Evolutionary conservation across 2,888 invertebrate genomes (phyloP), one percentile per base, ranked within the genome.

Genomic region (Nephrotoma flavescens): DNA sequence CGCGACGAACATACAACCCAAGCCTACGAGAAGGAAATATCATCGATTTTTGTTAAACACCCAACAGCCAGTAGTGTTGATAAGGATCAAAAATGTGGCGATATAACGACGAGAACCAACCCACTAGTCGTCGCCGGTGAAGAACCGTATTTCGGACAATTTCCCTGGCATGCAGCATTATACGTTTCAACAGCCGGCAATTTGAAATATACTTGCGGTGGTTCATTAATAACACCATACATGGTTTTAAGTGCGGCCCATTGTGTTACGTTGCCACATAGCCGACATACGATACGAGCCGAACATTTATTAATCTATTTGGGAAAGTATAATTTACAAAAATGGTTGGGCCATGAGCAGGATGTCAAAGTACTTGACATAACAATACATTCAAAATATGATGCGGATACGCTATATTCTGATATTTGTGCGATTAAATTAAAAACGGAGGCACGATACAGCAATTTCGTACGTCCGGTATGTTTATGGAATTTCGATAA

Each of bases 161-260:
- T 92, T 92, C 92, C 92, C 0, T 92, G 92, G 92, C 92, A 92
- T 88, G 90, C 89, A 0, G 92, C 92, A 0, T 86, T 92, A 41
- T 86, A 86, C 47, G n/a, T 86, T 2, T 86, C 86, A 12, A 86
- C 9, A 2, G 86, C 31, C 41, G 47, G 45, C 11, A n/a, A 86
- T 15, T 88, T 90, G 4, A 89, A 89, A 41, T 92, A 91, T 71
- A 91, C 90, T 6, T 92, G 92, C 87, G 92, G 92, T 2, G 92
- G 92, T 2, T 91, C 91, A 5, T 87, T 92, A 57, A 87, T 92
- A 0, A 90, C 91, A 0, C 90, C 90, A 71, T 89, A 88, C 52
- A 87, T 89, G 4, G 89, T 92, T 15, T 42, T 92, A 12, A 91
- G 92, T 87, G 88, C 88, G n/a, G 87, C 83, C 1, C 91, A 92